Conservation (phyloP, 2,113 vertebrate species). For the Actenoides hombroni region DNA sequence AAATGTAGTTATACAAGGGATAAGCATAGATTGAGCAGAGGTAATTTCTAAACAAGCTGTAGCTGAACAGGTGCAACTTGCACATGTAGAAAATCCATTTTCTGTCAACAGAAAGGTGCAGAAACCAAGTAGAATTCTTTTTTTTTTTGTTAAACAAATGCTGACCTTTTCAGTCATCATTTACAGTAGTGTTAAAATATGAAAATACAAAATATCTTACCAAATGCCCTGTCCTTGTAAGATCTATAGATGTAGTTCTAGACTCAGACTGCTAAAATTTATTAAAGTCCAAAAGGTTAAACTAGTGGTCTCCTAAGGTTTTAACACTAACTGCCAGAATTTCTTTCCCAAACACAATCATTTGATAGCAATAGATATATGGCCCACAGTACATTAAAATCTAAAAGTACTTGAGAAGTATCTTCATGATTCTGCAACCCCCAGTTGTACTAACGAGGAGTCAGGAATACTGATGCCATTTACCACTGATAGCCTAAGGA, state of each 20-base stretch:
- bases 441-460: background rate
- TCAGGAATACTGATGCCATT: background rate
- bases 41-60: background rate
- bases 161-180: background rate
- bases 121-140: background rate
- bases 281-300: background rate
- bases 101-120: background rate
- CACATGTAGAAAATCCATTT: background rate
- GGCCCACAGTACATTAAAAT: background rate
- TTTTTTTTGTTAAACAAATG: background rate
- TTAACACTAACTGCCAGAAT: background rate
- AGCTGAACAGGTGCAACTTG: background rate
- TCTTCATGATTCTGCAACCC: background rate
- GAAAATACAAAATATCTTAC: background rate
- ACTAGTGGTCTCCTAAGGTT: background rate
- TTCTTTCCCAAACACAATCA: background rate
- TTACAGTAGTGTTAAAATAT: background rate
- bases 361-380: background rate
- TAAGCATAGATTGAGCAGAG: background rate
- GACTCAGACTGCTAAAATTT: background rate
- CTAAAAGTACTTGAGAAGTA: background rate
- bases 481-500: background rate
- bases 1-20: background rate
- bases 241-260: background rate
- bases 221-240: background rate